Evolutionary conservation across 30 jellyfish, hydroid and myxozoan genomes (phyloP).

Genomic region (Pelagia noctiluca): DNA sequence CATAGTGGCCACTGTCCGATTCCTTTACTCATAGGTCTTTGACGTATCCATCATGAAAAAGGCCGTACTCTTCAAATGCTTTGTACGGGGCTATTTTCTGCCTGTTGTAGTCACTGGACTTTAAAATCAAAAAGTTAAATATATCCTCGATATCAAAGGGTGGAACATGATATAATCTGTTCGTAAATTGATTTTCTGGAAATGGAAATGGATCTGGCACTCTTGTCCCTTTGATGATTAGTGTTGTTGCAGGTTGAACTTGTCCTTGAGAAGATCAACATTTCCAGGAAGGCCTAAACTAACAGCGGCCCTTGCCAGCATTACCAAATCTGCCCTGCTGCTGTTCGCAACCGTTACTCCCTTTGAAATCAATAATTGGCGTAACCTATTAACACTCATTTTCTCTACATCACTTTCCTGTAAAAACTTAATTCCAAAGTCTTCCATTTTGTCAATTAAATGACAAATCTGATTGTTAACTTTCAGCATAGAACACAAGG

Average conservation of each 20-base stretch:
- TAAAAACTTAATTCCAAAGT: slow-evolving; percentile 39
- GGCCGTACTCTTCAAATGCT: slow-evolving; percentile 39
- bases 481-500: slow-evolving; percentile 36
- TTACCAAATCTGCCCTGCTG: slow-evolving; percentile 54
- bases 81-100: slow-evolving; percentile 27
- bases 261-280: slow-evolving; percentile 57
- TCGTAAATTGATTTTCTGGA: slow-evolving; percentile 55
- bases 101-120: slow-evolving; percentile 54
- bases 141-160: slow-evolving; percentile 47
- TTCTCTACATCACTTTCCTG: slow-evolving; percentile 58
- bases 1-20: slow-evolving; percentile 35
- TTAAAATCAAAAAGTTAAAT: slow-evolving; percentile 32
- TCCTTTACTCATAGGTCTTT: slow-evolving; percentile 6
- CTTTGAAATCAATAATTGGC: slow-evolving; percentile 53
- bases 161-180: slow-evolving; percentile 45
- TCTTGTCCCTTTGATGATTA: slow-evolving; percentile 43
- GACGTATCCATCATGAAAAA: slow-evolving; percentile 25
- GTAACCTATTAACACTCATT: slow-evolving; percentile 42
- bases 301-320: slow-evolving; percentile 61
- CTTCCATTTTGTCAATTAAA: slow-evolving; percentile 40
- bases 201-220: slow-evolving; percentile 55
- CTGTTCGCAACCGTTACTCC: slow-evolving; percentile 63
- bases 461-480: slow-evolving; percentile 19
- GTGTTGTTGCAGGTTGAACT: slow-evolving; percentile 46
- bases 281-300: slow-evolving; percentile 48